Base-by-base conservation (phyloP, 2,888 invertebrate species). In the Agrochola lychnidis region DNA sequence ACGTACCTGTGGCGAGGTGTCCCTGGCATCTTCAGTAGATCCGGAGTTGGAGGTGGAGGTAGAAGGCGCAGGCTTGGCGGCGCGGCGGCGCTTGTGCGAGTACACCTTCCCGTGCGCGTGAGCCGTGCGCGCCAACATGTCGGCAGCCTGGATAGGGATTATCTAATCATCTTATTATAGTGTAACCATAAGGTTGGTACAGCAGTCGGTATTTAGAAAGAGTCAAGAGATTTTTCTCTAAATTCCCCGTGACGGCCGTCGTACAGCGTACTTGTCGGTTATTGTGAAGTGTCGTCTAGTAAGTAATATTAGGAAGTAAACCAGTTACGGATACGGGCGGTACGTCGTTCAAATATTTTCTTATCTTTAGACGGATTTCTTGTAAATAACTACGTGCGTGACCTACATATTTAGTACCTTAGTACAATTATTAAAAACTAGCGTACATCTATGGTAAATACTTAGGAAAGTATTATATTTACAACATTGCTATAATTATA, bases 1-100 rank as follows among this genome's bases (percentile, higher is more conserved):
- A 9, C 19, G 6, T 88, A 96, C 96, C 94, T 96, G 96, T 53
- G 96, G 96, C 70, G 96, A 95, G 12, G 92, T 94, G 74, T 96
- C 95, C 22, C 91, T 74, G 0, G 93, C 90, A 2, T 96, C 96
- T 84, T 96, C 96, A 0, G 94, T 93, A 79, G 95, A 95, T 56
- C 92, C 94, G 0, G 94, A 94, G 62, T 87, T 86, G 42, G 94
- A 94, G 57, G 92, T 89, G 83, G 93, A 91, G 22, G 94, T 90
- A 64, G 90, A 70, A 85, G 89, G 79, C 86, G 91, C 74, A 6
- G 89, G 88, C 73, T 93, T 94, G 73, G 87, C 71, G 40, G 90
- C 91, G 71, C 96, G 94, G 4, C 95, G 93, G 30, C 96, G 92
- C 91, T 95, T 95, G 92, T 94, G 93, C 22, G 91, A 86, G 91